Conservation (phyloP, 2,888 invertebrate species). For the Helleia helle region DNA sequence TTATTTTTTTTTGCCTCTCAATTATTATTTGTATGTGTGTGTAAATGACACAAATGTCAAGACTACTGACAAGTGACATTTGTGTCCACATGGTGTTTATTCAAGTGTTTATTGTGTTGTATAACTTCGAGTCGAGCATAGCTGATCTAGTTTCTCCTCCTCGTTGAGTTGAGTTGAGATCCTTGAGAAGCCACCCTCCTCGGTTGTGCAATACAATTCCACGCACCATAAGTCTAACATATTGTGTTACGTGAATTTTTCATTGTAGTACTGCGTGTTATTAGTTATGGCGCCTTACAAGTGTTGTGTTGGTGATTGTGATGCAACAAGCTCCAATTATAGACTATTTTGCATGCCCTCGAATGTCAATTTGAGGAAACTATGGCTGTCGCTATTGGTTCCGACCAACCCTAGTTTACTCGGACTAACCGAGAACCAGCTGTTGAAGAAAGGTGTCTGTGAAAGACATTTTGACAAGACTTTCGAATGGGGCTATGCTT, state of each 20-base stretch:
- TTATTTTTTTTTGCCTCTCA: no score
- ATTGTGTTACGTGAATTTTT: not conserved
- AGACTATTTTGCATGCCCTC: conserved; percentile 18
- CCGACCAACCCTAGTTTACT: conserved; percentile 16
- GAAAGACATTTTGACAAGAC: conserved; percentile 19
- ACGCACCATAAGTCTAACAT: no score
- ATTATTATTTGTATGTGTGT: no score
- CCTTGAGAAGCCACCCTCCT: not conserved
- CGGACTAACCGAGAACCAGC: conserved; percentile 15
- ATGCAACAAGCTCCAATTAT: conserved; percentile 17
- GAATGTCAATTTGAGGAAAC: conserved; percentile 16
- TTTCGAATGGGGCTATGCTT: no score
- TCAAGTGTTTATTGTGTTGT: no score
- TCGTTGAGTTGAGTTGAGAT: not conserved
- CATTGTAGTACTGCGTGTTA: not conserved
- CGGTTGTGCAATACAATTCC: not conserved
- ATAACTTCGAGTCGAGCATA: no score
- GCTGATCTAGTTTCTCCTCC: not conserved
- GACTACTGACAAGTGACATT: no score
- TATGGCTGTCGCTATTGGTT: conserved; percentile 20
- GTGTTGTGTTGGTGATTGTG: conserved; percentile 22
- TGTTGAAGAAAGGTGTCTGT: conserved; percentile 18
- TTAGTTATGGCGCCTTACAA: conserved; percentile 1
- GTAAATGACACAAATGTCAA: no score
- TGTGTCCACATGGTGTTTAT: no score